Base-by-base conservation (phyloP, 2,113 vertebrate genomes). In the Malurus alboscapulatus region DNA sequence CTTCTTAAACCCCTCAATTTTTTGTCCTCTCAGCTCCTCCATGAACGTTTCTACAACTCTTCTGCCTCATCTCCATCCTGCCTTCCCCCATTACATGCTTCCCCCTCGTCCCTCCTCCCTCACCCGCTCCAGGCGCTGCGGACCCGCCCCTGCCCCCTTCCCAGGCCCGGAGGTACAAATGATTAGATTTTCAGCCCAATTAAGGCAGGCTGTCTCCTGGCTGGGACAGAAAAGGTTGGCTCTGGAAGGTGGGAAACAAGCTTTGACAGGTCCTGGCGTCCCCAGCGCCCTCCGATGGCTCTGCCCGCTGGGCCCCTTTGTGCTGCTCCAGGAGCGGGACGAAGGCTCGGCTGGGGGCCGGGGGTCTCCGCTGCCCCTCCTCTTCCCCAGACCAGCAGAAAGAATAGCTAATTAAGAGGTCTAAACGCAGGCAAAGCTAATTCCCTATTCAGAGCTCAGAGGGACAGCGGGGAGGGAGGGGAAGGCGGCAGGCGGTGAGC, bases 321-420 rank as follows among this genome's bases (percentile, higher is more conserved):
- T 97, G 89, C 89, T 61, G 86, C 90, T 72, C 17, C 96, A 84
- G 95, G 72, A 97, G 94, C 85, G 40, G 95, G 97, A 96, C 96
- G 97, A 93, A 95, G 63, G 78, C 93, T 42, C 94, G 51, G 95
- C 90, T 84, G 96, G 96, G 94, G 95, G 90, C 72, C 26, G 82
- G 78, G 92, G 89, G 84, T 83, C 95, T 86, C 69, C 85, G 36
- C 82, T 65, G 50, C 95, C 94, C 97, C 96, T 93, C 96, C 96
- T 92, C 87, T 95, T 80, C 93, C 93, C 94, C 59, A 92, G 94
- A 87, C 54, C 84, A 10, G 91, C 84, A 89, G 85, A 94, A 97
- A 97, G 97, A 97, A 97, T 97, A 95, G 97, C 97, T 97, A 97
- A 97, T 97, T 97, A 97, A 97, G 97, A 97, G 97, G 96, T 97